Evolutionary conservation across 2,113 vertebrate genomes (phyloP).

Genomic region (Hystrix cristata): DNA sequence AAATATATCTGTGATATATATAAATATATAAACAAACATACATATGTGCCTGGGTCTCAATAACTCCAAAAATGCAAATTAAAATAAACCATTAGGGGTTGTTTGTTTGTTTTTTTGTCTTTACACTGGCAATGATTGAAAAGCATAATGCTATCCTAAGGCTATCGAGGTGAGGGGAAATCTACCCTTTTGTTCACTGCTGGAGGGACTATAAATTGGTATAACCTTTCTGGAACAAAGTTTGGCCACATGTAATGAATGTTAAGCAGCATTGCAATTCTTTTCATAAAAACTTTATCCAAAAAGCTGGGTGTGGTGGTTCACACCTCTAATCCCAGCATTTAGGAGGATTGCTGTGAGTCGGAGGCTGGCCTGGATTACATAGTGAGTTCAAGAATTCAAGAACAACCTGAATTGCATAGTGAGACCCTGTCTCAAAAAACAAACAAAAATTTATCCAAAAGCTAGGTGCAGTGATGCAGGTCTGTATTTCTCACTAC

Average conservation of each 20-base stretch:
- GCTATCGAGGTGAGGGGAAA: background rate
- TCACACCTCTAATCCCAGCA: background rate
- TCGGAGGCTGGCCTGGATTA: background rate
- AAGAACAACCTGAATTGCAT: background rate
- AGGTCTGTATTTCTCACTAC: background rate
- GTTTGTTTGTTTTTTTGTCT: background rate
- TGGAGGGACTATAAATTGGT: background rate
- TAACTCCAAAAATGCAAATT: slow-evolving; percentile 29
- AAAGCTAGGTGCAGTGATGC: background rate
- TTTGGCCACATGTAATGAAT: background rate
- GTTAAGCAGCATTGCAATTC: slow-evolving; percentile 2
- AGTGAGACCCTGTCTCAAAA: background rate
- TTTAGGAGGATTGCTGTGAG: background rate
- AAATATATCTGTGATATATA: background rate
- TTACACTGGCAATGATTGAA: background rate
- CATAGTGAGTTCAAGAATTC: background rate
- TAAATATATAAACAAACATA: background rate
- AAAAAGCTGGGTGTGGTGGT: background rate
- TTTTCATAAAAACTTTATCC: slow-evolving; percentile 54
- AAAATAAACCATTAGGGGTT: slow-evolving; percentile 24
- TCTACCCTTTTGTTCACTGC: background rate
- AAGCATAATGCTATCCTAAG: background rate
- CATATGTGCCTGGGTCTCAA: background rate
- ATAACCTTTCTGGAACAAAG: background rate
- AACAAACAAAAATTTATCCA: background rate